Evolutionary conservation across 2,797 vertebrate genomes (phyloP), one percentile per base, ranked within the genome.

Genomic region (Myioborus melanocephalus): DNA sequence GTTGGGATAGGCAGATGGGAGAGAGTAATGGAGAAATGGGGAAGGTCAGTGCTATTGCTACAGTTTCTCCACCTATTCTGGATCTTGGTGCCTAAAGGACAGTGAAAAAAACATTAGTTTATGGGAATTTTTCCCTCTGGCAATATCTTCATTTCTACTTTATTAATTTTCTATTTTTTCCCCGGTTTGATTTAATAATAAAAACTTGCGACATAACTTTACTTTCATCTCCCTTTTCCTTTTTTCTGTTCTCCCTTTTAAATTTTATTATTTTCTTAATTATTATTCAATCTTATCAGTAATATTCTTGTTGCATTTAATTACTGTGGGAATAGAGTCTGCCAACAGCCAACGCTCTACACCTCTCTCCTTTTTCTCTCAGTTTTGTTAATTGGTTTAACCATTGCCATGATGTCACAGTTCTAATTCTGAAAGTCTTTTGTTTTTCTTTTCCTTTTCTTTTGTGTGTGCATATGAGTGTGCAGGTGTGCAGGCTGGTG

Each of bases 161-260:
- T 43, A 94, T 92, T 85, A 90, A 39, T 96, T 95, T 95, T 96
- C 46, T 65, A 3, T 50, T 24, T 87, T 94, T 93, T 75, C 37
- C 50, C 59, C 43, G 41, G 46, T 92, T 97, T 96, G 77, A 92
- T 91, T 96, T 97, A 95, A 95, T 97, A 96, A 97, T 95, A 96
- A 95, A 96, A 87, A 96, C 89, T 97, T 98, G 84, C 94, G 86
- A 89, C 73, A 93, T 92, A 83, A 73, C 46, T 93, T 88, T 95
- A 80, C 96, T 98, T 98, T 97, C 97, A 97, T 98, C 89, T 97
- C 43, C 44, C 68, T 97, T 97, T 97, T 97, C 93, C 90, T 94
- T 96, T 97, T 93, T 71, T 92, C 96, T 95, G 87, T 97, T 96
- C 68, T 93, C 81, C 69, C 73, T 95, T 89, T 83, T 96, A 94